A percentile compares a stretch with the other conserved stretches of the same genome.
phyloP scores from a whole-genome alignment of 2,797 vertebrate genomes.

The Girardinus metallicus region DNA sequence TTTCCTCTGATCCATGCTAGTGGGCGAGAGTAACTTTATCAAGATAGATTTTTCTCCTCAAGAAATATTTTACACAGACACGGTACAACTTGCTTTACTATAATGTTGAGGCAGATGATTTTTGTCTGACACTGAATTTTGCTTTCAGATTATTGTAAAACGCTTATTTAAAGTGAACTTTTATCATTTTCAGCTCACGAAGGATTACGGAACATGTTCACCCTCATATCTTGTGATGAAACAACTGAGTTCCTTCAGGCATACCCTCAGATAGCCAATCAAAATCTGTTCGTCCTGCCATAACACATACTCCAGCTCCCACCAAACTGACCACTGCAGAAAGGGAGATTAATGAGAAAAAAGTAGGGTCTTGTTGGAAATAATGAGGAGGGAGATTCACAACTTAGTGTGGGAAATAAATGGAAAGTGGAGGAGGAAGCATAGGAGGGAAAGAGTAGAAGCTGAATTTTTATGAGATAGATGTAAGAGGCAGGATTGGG shows the following conservation, averaged over 20 bases:
- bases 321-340: conserved; percentile 2
- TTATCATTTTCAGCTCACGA: background rate
- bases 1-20: background rate
- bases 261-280: background rate
- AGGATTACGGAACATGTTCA: background rate
- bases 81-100: background rate
- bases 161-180: background rate
- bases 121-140: background rate
- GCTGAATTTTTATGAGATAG: conserved; percentile 19
- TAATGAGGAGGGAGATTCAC: conserved; percentile 22
- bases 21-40: background rate
- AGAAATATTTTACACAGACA: background rate
- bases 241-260: conserved; percentile 1
- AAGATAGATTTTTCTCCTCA: background rate
- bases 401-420: conserved; percentile 26
- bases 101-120: background rate
- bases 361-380: conserved; percentile 7
- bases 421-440: conserved; percentile 19
- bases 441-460: conserved; percentile 11
- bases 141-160: background rate
- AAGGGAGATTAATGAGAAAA: conserved; percentile 30
- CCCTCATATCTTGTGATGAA: conserved; percentile 7
- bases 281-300: conserved; percentile 2
- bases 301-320: conserved; percentile 9
- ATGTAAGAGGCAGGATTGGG: background rate